These are phyloP conservation scores for Balaenoptera acutorostrata DNA, from an alignment of 2,113 vertebrate genomes.

Conservation along the genomic window DNA sequence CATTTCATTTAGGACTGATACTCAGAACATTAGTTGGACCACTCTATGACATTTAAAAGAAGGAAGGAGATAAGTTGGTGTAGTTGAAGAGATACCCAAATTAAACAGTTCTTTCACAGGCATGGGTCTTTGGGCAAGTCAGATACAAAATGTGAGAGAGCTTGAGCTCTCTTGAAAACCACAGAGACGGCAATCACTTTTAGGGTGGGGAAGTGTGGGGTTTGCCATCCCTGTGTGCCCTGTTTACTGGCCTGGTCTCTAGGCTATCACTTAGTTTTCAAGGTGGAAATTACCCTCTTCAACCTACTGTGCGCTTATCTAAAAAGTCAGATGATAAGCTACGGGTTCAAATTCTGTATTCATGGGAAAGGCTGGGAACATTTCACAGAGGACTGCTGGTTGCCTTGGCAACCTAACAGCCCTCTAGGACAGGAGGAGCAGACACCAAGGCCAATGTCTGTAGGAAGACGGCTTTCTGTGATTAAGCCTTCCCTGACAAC, in stretches of 20 bases:
- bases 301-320: neutral
- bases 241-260: neutral
- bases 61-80: neutral
- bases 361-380: neutral
- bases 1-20: neutral
- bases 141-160: neutral
- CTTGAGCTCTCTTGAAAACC: neutral
- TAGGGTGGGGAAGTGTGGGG: neutral
- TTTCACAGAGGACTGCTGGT: neutral
- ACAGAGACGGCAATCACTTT: neutral
- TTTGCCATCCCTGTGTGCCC: neutral
- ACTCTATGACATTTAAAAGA: neutral
- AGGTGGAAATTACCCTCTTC: neutral
- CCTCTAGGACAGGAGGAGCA: neutral
- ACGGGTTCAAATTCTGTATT: neutral
- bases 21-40: neutral
- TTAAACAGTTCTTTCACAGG: neutral
- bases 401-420: neutral
- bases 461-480: neutral
- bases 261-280: neutral
- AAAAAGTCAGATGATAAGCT: neutral
- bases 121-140: neutral
- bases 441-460: neutral
- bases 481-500: neutral
- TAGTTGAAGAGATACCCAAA: neutral